Evolutionary conservation across 1,140 invertebrate genomes (phyloP).

Genomic region (Macrocentrus cingulum): DNA sequence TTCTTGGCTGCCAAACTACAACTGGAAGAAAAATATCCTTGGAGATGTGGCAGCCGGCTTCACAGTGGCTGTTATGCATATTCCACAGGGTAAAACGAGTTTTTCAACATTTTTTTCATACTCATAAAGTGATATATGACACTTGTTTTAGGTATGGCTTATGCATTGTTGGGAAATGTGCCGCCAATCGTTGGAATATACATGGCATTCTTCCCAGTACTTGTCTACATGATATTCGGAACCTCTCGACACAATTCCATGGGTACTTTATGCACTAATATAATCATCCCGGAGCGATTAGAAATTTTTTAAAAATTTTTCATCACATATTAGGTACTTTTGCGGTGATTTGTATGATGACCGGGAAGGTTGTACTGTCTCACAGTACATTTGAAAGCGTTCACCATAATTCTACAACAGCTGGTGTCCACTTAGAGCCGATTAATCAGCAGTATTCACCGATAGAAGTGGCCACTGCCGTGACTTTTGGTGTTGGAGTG

Average conservation of each 20-base stretch:
- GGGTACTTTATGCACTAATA: conserved; percentile 60
- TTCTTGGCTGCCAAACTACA: conserved; percentile 61
- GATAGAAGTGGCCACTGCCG: conserved; percentile 67
- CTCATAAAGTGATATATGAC: background rate
- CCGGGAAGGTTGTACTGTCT: conserved; percentile 72
- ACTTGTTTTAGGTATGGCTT: conserved; percentile 82
- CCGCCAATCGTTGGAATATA: conserved; percentile 89
- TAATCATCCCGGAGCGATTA: background rate
- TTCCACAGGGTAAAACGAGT: conserved; percentile 70
- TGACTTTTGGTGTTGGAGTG: conserved; percentile 70
- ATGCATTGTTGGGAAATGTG: conserved; percentile 84
- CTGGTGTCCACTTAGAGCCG: background rate
- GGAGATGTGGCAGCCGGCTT: conserved; percentile 65
- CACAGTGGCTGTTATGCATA: conserved; percentile 78
- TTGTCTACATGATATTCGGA: conserved; percentile 88
- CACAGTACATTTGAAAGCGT: conserved; percentile 45
- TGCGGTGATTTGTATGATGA: conserved; percentile 86
- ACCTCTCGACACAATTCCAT: conserved; percentile 91
- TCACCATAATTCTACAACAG: conserved; percentile 30
- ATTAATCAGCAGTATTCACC: conserved; percentile 58
- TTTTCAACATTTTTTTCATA: conserved; percentile 8
- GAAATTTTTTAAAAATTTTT: conserved; percentile 11
- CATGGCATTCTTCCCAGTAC: conserved; percentile 91
- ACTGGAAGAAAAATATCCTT: conserved; percentile 58
- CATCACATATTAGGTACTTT: conserved; percentile 66